phyloP scores from a whole-genome alignment of 2,113 vertebrate genomes.

The Murina feae region DNA sequence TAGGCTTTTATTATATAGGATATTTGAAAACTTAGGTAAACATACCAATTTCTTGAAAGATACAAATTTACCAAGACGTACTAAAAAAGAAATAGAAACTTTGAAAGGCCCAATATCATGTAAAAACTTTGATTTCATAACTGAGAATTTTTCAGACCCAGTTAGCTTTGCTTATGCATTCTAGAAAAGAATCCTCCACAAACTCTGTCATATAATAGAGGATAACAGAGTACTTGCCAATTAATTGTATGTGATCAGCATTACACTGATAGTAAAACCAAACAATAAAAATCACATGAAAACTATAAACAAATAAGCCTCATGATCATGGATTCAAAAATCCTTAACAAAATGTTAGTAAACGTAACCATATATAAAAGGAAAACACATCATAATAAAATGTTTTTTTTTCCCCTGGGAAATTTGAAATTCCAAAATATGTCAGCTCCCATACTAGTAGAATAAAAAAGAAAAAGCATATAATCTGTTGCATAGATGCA shows the following conservation, averaged over 20 bases:
- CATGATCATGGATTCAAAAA: not conserved
- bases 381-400: not conserved
- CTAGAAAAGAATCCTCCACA: not conserved
- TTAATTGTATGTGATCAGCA: not conserved
- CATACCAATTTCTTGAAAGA: not conserved
- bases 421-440: not conserved
- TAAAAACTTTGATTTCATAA: not conserved
- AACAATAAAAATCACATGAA: not conserved
- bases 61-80: not conserved
- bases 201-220: not conserved
- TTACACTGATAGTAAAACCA: not conserved
- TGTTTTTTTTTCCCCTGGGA: not conserved
- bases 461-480: not conserved
- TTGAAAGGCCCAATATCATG: not conserved
- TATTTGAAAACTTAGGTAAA: not conserved
- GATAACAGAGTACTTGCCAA: not conserved
- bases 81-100: not conserved
- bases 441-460: not conserved
- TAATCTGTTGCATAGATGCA: not conserved
- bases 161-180: not conserved
- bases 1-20: too few species aligned
- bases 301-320: not conserved
- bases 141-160: not conserved
- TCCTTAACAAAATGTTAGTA: not conserved
- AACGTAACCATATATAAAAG: not conserved